phyloP scores from a whole-genome alignment of 2,113 vertebrate genomes.

The Saccopteryx bilineata region DNA sequence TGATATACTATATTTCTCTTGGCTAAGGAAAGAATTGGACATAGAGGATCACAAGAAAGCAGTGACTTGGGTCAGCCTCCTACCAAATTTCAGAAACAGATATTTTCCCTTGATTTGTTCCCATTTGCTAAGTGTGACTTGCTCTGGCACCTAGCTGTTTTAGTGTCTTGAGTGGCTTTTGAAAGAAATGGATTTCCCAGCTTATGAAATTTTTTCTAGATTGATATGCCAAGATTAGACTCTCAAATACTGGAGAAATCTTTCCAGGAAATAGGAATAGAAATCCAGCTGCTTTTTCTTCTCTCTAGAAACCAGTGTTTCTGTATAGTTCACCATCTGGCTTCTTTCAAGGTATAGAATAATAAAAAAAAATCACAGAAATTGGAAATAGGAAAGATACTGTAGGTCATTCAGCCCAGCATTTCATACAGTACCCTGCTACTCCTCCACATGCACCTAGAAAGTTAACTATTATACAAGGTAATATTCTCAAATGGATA shows the following conservation, averaged over 20 bases:
- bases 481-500: slow-evolving; percentile 1
- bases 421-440: not conserved
- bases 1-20: slow-evolving; percentile 38
- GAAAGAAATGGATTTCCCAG: slow-evolving; percentile 44
- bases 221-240: slow-evolving; percentile 31
- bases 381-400: not conserved
- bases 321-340: not conserved
- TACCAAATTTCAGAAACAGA: slow-evolving; percentile 19
- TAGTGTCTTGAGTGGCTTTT: not conserved
- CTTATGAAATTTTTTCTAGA: slow-evolving; percentile 40
- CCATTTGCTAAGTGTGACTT: not conserved
- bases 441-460: not conserved
- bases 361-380: slow-evolving; percentile 33
- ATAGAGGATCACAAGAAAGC: slow-evolving; percentile 6
- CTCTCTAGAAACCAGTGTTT: slow-evolving; percentile 12
- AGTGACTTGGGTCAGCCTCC: not conserved
- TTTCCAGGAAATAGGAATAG: slow-evolving; percentile 52
- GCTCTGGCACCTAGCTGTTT: not conserved
- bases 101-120: not conserved
- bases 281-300: slow-evolving; percentile 54
- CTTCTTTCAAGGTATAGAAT: slow-evolving; percentile 1
- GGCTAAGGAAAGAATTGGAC: not conserved
- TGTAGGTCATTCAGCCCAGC: not conserved
- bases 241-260: not conserved
- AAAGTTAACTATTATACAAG: not conserved